These are phyloP conservation scores for Aleiodes sp. DNA, from an alignment of 1,140 invertebrate genomes.

Conservation along the genomic window DNA sequence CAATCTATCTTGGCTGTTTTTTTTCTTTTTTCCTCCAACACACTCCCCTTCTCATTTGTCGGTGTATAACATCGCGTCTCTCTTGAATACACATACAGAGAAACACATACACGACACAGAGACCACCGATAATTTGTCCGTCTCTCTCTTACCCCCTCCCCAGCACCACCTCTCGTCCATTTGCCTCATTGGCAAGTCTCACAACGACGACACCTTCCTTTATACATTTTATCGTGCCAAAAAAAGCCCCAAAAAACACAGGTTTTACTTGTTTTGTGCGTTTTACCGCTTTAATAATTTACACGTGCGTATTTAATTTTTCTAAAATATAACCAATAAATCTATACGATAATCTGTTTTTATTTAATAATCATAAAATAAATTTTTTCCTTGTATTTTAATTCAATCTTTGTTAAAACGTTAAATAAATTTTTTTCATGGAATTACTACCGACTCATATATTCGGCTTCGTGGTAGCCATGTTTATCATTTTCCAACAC, in stretches of 20 bases:
- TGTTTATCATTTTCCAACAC: not conserved
- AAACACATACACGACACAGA: too few species aligned
- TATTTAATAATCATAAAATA: too few species aligned
- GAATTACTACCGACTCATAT: not conserved
- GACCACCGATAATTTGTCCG: too few species aligned
- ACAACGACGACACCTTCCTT: not conserved
- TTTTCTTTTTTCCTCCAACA: too few species aligned
- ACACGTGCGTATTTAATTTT: conserved; percentile 12
- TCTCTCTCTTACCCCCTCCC: too few species aligned
- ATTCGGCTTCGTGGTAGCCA: conserved; percentile 11
- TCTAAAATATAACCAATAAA: not conserved
- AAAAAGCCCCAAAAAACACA: not conserved
- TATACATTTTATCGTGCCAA: not conserved
- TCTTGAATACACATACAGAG: too few species aligned
- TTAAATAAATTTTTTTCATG: not conserved
- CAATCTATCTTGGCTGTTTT: not conserved
- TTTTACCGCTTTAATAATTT: not conserved
- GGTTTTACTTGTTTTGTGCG: not conserved
- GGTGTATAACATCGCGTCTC: too few species aligned
- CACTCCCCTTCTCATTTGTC: too few species aligned
- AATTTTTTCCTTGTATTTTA: not conserved
- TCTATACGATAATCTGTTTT: not conserved
- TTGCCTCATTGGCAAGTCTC: not conserved
- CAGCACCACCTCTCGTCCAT: too few species aligned
- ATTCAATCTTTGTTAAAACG: not conserved